Percentiles rank a stretch among this genome's conserved stretches.
Conservation (phyloP, 2,888 invertebrate genomes). For the Ypsolopha sequella region DNA sequence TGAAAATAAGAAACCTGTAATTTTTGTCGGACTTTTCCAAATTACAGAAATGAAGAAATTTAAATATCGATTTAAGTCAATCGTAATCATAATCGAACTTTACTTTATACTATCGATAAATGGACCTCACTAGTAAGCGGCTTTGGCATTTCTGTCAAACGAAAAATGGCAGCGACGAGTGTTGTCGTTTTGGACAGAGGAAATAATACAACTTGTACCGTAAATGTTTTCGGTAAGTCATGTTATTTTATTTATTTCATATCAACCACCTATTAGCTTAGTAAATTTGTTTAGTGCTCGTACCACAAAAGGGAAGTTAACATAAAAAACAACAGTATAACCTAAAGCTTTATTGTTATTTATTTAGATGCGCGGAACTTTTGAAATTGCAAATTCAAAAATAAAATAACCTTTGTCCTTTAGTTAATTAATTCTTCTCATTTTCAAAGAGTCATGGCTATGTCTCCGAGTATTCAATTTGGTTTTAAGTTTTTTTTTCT, state of each 20-base stretch:
- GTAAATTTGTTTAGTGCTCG: not conserved
- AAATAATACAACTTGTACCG: slow-evolving; percentile 96
- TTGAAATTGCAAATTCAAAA: slow-evolving; percentile 23
- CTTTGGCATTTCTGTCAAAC: slow-evolving; percentile 46
- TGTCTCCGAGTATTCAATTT: not conserved
- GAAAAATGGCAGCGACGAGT: slow-evolving; percentile 87
- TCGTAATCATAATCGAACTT: not conserved
- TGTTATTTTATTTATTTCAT: not conserved
- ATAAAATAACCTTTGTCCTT: not conserved
- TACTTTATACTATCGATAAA: not conserved
- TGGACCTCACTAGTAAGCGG: not conserved
- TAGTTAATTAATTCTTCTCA: not conserved
- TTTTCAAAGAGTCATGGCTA: slow-evolving; percentile 1
- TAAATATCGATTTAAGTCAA: not conserved
- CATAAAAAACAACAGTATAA: slow-evolving; percentile 27
- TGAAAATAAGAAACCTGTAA: not conserved
- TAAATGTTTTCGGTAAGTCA: slow-evolving; percentile 93
- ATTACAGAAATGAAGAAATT: not conserved
- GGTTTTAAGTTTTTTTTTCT: slow-evolving; percentile 35
- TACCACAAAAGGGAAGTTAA: not conserved
- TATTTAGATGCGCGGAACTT: slow-evolving; percentile 57
- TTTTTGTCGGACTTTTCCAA: not conserved
- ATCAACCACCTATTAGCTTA: not conserved
- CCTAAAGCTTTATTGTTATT: slow-evolving; percentile 39
- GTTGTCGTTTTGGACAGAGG: slow-evolving; percentile 95